These are phyloP conservation scores for Merluccius polli DNA, from an alignment of 2,797 vertebrate genomes.

Conservation along the genomic window DNA sequence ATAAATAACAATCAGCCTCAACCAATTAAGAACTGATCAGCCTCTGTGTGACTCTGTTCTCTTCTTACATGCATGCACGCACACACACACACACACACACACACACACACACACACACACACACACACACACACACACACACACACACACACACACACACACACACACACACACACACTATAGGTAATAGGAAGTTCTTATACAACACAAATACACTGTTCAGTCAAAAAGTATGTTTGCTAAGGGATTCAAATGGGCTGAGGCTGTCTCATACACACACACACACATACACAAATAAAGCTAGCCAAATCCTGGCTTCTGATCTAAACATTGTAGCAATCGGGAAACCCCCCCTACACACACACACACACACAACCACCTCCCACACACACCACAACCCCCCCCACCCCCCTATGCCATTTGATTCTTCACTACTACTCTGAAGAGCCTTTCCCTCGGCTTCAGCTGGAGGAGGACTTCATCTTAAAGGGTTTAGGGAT, in stretches of 20 bases:
- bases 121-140: slow-evolving; percentile 6
- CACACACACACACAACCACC: neutral
- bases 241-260: no score
- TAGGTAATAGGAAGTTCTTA: no score
- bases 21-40: slow-evolving; percentile 64
- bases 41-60: slow-evolving; percentile 31
- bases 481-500: neutral
- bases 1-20: slow-evolving; percentile 70
- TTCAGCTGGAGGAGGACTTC: neutral
- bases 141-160: slow-evolving; percentile 2
- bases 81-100: slow-evolving; percentile 4
- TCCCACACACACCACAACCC: neutral
- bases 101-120: slow-evolving; percentile 8
- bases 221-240: no score
- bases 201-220: no score
- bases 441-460: neutral
- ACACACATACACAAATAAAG: slow-evolving; percentile 15
- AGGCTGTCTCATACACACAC: neutral
- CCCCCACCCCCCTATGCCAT: neutral
- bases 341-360: slow-evolving; percentile 19
- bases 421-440: slow-evolving; percentile 16
- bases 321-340: slow-evolving; percentile 31
- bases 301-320: slow-evolving; percentile 7
- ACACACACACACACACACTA: slow-evolving; percentile 9
- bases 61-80: slow-evolving; percentile 8